A percentile compares a stretch with the other conserved stretches of the same genome.
phyloP scores from a whole-genome alignment of 1,140 invertebrate species.

The Ctenoplectra terminalis region DNA sequence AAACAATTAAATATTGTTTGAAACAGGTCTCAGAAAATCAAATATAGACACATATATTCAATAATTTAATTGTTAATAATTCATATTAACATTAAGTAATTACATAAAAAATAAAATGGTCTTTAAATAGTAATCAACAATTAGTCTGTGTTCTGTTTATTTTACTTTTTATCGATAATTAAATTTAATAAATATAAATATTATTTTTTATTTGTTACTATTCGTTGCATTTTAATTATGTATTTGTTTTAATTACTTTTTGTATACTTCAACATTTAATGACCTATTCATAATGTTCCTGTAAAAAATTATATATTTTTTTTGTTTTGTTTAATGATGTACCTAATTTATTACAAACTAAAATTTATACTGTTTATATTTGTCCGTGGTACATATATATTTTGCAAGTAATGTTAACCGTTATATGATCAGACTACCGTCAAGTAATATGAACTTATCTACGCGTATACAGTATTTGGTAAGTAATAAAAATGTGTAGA shows the following conservation, averaged over 20 bases:
- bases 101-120: constrained; percentile 38
- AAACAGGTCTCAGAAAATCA: background rate
- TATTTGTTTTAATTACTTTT: background rate
- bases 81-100: constrained; percentile 33
- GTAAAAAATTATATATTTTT: background rate
- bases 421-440: background rate
- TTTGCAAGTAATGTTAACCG: background rate
- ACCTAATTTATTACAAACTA: background rate
- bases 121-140: constrained; percentile 19
- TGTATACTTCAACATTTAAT: background rate
- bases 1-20: background rate
- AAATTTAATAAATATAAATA: background rate
- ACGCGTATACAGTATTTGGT: background rate
- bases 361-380: background rate
- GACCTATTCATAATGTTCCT: background rate
- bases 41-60: constrained; percentile 42
- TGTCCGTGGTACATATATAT: background rate
- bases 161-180: constrained; percentile 10
- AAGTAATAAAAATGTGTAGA: background rate
- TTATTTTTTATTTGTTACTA: background rate
- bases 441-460: background rate
- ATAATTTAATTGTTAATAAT: constrained; percentile 40
- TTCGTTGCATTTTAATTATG: background rate
- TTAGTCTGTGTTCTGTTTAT: constrained; percentile 28
- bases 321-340: background rate